Conservation (phyloP, 1,140 invertebrate genomes). For the Lepidurus packardi region DNA sequence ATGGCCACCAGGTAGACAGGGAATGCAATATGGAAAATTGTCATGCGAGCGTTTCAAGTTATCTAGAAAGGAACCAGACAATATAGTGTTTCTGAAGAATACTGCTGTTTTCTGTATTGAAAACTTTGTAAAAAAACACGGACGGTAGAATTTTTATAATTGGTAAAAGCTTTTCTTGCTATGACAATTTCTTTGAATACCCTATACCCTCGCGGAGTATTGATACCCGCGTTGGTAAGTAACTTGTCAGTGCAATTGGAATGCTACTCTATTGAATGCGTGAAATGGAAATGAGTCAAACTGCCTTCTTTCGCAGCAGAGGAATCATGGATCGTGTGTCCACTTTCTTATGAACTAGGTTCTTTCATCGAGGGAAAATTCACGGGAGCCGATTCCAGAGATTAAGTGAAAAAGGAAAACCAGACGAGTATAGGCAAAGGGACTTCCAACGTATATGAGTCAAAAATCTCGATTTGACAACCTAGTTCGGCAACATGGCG, state of each 20-base stretch:
- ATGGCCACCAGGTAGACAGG: not conserved
- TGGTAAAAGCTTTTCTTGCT: not conserved
- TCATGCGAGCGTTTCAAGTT: not conserved
- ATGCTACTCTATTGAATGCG: not conserved
- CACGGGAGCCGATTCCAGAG: not conserved
- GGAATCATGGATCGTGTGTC: not conserved
- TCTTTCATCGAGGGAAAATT: not conserved
- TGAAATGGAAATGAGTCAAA: not conserved
- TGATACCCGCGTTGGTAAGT: not conserved
- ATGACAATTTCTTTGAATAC: not conserved
- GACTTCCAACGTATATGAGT: constrained; percentile 1
- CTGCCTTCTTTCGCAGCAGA: not conserved
- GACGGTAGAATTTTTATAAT: not conserved
- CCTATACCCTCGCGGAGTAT: not conserved
- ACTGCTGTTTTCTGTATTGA: constrained; percentile 6
- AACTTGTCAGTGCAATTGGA: not conserved
- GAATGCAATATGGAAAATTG: not conserved
- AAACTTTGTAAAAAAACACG: not conserved
- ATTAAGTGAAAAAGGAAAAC: not conserved
- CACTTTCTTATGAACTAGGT: not conserved
- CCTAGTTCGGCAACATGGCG: not conserved
- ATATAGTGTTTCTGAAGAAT: not conserved
- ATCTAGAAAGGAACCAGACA: constrained; percentile 5
- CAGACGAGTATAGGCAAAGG: not conserved
- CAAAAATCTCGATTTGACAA: not conserved